Evolutionary conservation across 2,113 vertebrate species (phyloP).

Genomic region (Crotalus tigris): DNA sequence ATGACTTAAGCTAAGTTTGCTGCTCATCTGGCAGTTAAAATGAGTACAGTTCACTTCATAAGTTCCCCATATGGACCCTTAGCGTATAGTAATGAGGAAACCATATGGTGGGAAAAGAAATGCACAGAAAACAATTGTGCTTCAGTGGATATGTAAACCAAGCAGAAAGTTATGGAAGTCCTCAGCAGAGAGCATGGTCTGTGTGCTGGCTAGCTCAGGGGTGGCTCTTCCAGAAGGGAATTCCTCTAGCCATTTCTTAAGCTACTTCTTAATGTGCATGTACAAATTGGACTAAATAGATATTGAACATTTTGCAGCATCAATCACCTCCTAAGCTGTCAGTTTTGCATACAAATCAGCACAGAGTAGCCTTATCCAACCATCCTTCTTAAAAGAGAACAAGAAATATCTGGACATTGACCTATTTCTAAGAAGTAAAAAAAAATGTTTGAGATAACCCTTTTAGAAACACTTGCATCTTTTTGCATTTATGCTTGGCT

Average conservation of each 20-base stretch:
- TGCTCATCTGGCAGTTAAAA: slow-evolving; percentile 85
- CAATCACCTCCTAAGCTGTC: slow-evolving; percentile 75
- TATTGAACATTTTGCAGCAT: slow-evolving; percentile 73
- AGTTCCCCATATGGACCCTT: slow-evolving; percentile 84
- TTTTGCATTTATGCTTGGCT: slow-evolving; percentile 73
- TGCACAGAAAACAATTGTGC: slow-evolving; percentile 76
- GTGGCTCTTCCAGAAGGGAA: slow-evolving; percentile 58
- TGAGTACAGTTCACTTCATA: slow-evolving; percentile 85
- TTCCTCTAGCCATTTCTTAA: slow-evolving; percentile 65
- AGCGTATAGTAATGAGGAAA: slow-evolving; percentile 81
- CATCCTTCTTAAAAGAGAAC: slow-evolving; percentile 77
- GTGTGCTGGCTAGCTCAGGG: slow-evolving; percentile 63
- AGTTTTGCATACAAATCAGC: slow-evolving; percentile 78
- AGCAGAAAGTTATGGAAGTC: slow-evolving; percentile 63
- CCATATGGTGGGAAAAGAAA: slow-evolving; percentile 80
- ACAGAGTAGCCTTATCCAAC: slow-evolving; percentile 72
- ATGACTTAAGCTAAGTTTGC: slow-evolving; percentile 82
- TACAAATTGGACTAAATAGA: slow-evolving; percentile 69
- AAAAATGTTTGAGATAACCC: slow-evolving; percentile 79
- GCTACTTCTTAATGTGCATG: slow-evolving; percentile 67
- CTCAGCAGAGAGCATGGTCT: slow-evolving; percentile 59
- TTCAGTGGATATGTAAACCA: slow-evolving; percentile 69
- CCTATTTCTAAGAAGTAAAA: slow-evolving; percentile 76
- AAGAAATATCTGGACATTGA: slow-evolving; percentile 77
- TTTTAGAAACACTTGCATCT: slow-evolving; percentile 74